Base-by-base conservation (phyloP, 2,113 vertebrate species). In the Cebus imitator region DNA sequence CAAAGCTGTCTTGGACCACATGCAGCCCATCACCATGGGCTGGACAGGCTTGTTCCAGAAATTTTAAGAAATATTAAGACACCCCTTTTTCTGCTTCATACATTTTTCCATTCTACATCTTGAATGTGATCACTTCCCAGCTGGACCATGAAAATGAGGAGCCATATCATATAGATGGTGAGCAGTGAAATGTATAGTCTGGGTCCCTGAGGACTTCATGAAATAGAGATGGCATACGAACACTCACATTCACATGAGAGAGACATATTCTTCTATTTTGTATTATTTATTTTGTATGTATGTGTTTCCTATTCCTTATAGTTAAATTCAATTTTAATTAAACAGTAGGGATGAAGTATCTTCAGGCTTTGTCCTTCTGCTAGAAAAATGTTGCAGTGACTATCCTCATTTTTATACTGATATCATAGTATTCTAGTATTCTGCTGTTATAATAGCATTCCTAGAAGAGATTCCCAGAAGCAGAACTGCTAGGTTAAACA, bases 241-340 rank as follows among this genome's bases (percentile, higher is more conserved):
- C 4, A 6, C 64, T 40, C 76, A 30, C 25, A 21, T 37, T 68
- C 23, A 40, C 16, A 0, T 7, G 48, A 96, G 4, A 64, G 48
- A 91, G 57, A 87, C 84, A 70, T 16, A 58, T 32, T 73, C 3
- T 17, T 32, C 50, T 58, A 37, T 17, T 6, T 72, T 87, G 12
- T 58, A 12, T 7, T 17, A 87, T 45, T 90, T 57, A 80, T 50
- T 88, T 57, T 66, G 9, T 86, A 55, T 72, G 45, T 30, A 32
- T 79, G 30, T 50, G 76, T 92, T 75, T 73, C 10, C 58, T 75
- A 30, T 45, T 61, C 20, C 45, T 93, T 85, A 4, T 9, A 50
- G 45, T 9, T 32, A 32, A 86, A 86, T 50, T 92, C 13, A 90
- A 45, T 85, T 91, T 88, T 78, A 95, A 87, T 87, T 96, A 70